Evolutionary conservation across 2,113 vertebrate genomes (phyloP), one percentile per base, ranked within the genome.

Genomic region (Polypterus senegalus): DNA sequence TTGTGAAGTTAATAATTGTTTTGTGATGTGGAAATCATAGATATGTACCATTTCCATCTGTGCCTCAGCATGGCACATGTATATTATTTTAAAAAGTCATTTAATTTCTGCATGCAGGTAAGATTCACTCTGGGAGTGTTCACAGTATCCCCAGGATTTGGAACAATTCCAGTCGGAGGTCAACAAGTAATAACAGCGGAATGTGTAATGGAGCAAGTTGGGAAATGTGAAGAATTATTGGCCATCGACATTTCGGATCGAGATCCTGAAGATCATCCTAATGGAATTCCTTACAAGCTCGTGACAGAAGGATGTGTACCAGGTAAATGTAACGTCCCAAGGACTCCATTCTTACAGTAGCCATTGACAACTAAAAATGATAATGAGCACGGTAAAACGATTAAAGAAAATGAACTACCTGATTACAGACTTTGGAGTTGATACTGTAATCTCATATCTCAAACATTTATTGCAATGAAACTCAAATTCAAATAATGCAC

Each of bases 281-380:
- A 66, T 0, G 92, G 92, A 10, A 83, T 92, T 61, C 82, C 78
- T 0, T 94, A 92, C 49, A 74, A 58, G 2, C 75, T 98, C 52
- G 3, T 72, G 46, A 89, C 84, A 0, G 89, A 98, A 65, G 84
- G 89, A 63, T 94, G 90, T 69, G 63, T 84, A 4, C 90, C 91
- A 84, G 86, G 94, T 97, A 79, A 66, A 76, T 64, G 27, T 27
- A 27, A 27, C 27, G 27, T 27, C 27, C 27, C 27, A 27, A 27
- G 27, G 27, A 27, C 27, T 27, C 27, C 27, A 2, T 27, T 27
- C 27, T 27, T 27, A 27, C 27, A 27, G 27, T 27, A 27, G 27
- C 27, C 27, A 27, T 27, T 27, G 27, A 27, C 27, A 27, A 27
- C 27, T 27, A 27, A 27, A 27, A 27, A 27, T 27, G 27, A 27